Evolutionary conservation across 92 coral and sea anemone genomes (phyloP).

Genomic region (Isaurus tuberculatus): DNA sequence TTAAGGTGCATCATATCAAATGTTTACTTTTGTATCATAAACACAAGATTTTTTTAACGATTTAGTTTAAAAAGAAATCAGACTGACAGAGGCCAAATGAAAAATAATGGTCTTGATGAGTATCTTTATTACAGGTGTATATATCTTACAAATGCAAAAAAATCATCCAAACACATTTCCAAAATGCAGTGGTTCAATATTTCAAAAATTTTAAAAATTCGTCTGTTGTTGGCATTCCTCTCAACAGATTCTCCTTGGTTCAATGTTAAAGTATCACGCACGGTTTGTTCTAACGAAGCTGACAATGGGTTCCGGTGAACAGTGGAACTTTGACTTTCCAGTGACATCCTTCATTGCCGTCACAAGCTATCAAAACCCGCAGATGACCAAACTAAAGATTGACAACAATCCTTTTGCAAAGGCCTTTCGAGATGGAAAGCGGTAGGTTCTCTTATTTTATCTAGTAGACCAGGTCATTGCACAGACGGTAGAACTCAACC

Average conservation of each 20-base stretch:
- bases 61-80: too few relatives aligned
- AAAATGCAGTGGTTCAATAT: background rate
- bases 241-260: constrained; percentile 70
- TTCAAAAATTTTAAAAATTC: too few relatives aligned
- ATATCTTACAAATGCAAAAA: too few relatives aligned
- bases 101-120: too few relatives aligned
- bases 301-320: constrained; percentile 75
- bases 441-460: constrained; percentile 38
- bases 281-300: constrained; percentile 78
- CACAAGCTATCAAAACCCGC: constrained; percentile 88
- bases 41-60: too few relatives aligned
- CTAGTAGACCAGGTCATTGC: background rate
- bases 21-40: too few relatives aligned
- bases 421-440: constrained; percentile 81
- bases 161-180: background rate
- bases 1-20: too few relatives aligned
- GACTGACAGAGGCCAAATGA: too few relatives aligned
- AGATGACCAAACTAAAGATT: constrained; percentile 85
- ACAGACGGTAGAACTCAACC: too few relatives aligned
- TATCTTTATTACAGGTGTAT: too few relatives aligned
- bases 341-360: constrained; percentile 94
- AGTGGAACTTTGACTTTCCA: constrained; percentile 90
- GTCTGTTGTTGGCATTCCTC: background rate
- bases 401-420: constrained; percentile 90
- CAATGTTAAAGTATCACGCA: constrained; percentile 88